Percentiles rank a stretch among this genome's conserved stretches.
phyloP scores from a whole-genome alignment of 1,140 invertebrate genomes.

The Trichogramma pretiosum region DNA sequence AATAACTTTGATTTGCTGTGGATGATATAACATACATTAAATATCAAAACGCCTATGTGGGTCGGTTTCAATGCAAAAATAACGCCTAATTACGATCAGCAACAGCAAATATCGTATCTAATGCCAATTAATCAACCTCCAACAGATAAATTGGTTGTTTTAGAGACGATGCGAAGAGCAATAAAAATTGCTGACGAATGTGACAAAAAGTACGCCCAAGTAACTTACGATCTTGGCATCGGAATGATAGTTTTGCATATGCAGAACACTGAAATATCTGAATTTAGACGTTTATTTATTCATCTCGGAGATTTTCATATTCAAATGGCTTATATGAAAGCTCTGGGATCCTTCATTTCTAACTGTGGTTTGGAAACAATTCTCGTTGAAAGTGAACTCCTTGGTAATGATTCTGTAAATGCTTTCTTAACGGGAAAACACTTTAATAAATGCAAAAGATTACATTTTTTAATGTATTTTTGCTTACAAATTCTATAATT shows the following conservation, averaged over 20 bases:
- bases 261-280: constrained; percentile 27
- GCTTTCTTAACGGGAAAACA: constrained; percentile 38
- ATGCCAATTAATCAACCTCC: constrained; percentile 30
- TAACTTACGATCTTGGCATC: constrained; percentile 35
- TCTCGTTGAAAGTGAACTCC: constrained; percentile 34
- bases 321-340: constrained; percentile 43
- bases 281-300: constrained; percentile 38
- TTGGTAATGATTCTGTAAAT: constrained; percentile 39
- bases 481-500: constrained; percentile 5
- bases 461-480: constrained; percentile 30
- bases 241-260: constrained; percentile 35
- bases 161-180: constrained; percentile 27
- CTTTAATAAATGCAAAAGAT: constrained; percentile 42
- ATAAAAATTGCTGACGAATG: constrained; percentile 24
- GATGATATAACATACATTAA: constrained; percentile 15
- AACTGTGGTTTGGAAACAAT: constrained; percentile 38
- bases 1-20: constrained; percentile 17
- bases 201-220: constrained; percentile 26
- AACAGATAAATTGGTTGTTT: constrained; percentile 28
- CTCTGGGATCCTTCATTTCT: constrained; percentile 39
- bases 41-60: constrained; percentile 24
- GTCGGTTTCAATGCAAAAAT: constrained; percentile 21
- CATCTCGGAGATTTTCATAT: constrained; percentile 44
- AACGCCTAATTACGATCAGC: constrained; percentile 7
- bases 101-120: constrained; percentile 25